Conservation (phyloP, 2,113 vertebrate genomes). For the Lepisosteus osseus region DNA sequence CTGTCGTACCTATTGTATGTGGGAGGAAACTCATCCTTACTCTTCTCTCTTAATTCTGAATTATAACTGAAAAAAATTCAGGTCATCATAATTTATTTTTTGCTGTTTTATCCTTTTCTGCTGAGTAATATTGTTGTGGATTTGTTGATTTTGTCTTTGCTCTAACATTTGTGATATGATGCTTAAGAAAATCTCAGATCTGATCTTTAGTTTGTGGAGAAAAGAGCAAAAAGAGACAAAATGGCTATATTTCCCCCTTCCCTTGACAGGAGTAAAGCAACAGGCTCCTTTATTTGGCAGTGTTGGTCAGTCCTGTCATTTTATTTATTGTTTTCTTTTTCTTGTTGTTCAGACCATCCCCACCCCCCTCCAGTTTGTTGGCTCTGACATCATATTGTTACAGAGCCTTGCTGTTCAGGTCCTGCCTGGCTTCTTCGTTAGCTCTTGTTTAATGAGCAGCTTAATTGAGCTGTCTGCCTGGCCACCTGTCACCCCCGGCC, state of each 20-base stretch:
- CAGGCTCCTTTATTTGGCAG: slow-evolving; percentile 84
- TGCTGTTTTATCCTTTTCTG: too few relatives aligned
- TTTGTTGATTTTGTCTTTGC: too few relatives aligned
- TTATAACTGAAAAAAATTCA: too few relatives aligned
- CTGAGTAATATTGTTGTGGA: too few relatives aligned
- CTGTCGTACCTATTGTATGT: too few relatives aligned
- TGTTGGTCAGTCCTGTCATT: slow-evolving; percentile 88
- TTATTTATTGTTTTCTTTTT: slow-evolving; percentile 77
- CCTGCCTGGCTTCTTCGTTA: slow-evolving; percentile 94
- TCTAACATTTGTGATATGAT: too few relatives aligned
- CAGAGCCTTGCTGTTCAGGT: slow-evolving; percentile 88
- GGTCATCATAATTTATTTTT: too few relatives aligned
- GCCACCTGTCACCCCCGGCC: slow-evolving; percentile 98
- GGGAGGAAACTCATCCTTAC: too few relatives aligned
- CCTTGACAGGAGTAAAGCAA: slow-evolving; percentile 70
- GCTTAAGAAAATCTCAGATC: too few relatives aligned
- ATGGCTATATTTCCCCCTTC: slow-evolving; percentile 28
- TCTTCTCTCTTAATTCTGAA: too few relatives aligned
- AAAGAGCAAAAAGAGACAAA: slow-evolving; percentile 30
- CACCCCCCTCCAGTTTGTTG: slow-evolving; percentile 87
- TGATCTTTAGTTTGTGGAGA: slow-evolving; percentile 35
- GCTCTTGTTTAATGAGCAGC: slow-evolving; percentile 99
- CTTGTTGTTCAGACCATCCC: slow-evolving; percentile 8
- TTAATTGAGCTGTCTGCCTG: slow-evolving; percentile 99
- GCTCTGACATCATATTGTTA: slow-evolving; percentile 96